Evolutionary conservation across 2,797 vertebrate species (phyloP), one percentile per base, ranked within the genome.

Genomic region (Sparus aurata): DNA sequence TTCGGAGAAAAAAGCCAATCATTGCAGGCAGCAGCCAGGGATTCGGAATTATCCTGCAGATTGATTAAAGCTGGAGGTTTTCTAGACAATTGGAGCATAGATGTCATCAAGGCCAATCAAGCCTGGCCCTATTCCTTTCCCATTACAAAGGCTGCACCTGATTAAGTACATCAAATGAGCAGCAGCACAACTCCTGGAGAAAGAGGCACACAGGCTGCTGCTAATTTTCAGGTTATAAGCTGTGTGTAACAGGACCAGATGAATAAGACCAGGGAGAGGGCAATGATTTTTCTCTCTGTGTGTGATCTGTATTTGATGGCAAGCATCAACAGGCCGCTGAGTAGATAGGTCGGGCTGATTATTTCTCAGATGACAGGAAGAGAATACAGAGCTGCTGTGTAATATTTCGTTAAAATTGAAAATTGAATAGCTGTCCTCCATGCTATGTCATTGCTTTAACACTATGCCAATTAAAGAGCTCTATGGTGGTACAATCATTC

Each of bases 41-140:
- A 83, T 86, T 91, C 79, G 69, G 88, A 94, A 90, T 94, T 90
- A 94, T 91, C 89, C 83, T 87, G 89, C 84, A 91, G 88, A 94
- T 92, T 94, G 93, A 95, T 95, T 95, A 93, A 92, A 93, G 92
- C 92, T 89, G 90, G 90, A 94, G 93, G 86, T 93, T 96, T 95
- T 93, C 89, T 90, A 92, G 92, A 94, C 94, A 95, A 94, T 93
- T 93, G 94, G 89, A 92, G 92, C 93, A 93, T 90, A 94, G 92
- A 93, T 94, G 93, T 94, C 94, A 95, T 95, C 93, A 94, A 92
- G 90, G 90, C 93, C 93, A 95, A 95, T 95, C 94, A 95, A 91
- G 90, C 80, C 89, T 89, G 87, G 82, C 85, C 93, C 89, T 85
- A 91, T 95, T 95, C 84, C 87, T 93, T 94, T 94, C 91, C 92